A percentile compares a stretch with the other conserved stretches of the same genome.
Evolutionary conservation across 2,888 invertebrate species (phyloP).

Genomic region (Nomada fabriciana): DNA sequence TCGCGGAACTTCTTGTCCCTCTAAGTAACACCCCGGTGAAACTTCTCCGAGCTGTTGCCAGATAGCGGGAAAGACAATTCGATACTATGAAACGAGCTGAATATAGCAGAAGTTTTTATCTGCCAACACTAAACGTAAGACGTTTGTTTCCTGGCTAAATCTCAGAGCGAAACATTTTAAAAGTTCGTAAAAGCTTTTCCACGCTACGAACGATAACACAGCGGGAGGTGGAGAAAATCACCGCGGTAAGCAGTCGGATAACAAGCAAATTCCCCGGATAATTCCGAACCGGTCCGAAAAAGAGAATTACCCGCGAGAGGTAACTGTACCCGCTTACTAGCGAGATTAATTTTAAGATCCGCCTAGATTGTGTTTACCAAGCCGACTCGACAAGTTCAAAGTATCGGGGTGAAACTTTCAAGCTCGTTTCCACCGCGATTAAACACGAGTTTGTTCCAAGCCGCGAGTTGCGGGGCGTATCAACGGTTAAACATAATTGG

Average conservation of each 20-base stretch:
- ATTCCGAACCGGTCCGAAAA: constrained; percentile 2
- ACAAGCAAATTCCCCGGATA: constrained; percentile 32
- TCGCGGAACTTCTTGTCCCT: neutral
- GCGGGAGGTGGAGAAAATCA: constrained; percentile 13
- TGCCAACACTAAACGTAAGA: no score
- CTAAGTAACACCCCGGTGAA: neutral
- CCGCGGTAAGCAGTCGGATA: neutral
- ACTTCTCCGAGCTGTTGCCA: neutral
- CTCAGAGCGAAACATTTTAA: neutral
- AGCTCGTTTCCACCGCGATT: neutral
- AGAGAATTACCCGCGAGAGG: neutral
- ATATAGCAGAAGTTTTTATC: neutral
- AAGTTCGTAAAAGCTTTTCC: neutral
- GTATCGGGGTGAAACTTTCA: neutral
- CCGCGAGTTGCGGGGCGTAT: neutral
- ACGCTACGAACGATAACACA: neutral
- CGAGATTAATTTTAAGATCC: constrained; percentile 19
- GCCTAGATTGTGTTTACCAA: neutral
- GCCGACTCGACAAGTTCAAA: neutral
- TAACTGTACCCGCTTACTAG: neutral
- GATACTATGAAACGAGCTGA: no score
- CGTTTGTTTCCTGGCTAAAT: neutral
- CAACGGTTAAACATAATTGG: constrained; percentile 26
- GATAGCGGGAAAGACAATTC: neutral
- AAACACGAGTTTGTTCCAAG: neutral